Conservation (phyloP, 2,113 vertebrate genomes). For the Equus przewalskii region DNA sequence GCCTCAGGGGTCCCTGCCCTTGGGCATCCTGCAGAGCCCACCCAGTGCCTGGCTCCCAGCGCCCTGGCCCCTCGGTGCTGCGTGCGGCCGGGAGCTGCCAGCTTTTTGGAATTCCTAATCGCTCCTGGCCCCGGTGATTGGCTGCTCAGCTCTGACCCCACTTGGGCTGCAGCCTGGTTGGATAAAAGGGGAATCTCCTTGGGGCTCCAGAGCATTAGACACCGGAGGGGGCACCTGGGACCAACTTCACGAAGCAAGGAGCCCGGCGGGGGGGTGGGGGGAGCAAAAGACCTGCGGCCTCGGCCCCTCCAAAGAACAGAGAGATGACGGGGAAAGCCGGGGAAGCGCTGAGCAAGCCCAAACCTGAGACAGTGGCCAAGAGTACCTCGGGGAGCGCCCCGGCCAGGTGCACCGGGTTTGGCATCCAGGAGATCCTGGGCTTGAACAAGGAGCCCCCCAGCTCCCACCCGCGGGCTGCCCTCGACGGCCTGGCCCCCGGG, state of each 20-base stretch:
- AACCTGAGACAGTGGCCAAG: slow-evolving; percentile 87
- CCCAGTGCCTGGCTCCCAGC: slow-evolving; percentile 37
- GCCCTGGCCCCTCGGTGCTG: slow-evolving; percentile 70
- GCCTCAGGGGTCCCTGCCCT: not conserved
- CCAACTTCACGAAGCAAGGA: slow-evolving; percentile 90
- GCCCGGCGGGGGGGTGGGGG: slow-evolving; percentile 93
- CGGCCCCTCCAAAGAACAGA: slow-evolving; percentile 74
- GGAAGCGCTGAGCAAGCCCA: slow-evolving; percentile 91
- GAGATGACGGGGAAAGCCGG: slow-evolving; percentile 97
- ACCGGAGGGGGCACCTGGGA: slow-evolving; percentile 94
- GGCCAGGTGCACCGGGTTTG: slow-evolving; percentile 96
- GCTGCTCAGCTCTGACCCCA: slow-evolving; percentile 94
- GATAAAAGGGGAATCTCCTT: slow-evolving; percentile 97
- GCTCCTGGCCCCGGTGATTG: slow-evolving; percentile 93
- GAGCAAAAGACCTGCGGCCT: slow-evolving; percentile 86
- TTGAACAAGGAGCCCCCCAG: slow-evolving; percentile 96
- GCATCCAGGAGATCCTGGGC: slow-evolving; percentile 98
- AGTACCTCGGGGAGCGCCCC: slow-evolving; percentile 81
- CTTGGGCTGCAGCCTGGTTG: slow-evolving; percentile 96
- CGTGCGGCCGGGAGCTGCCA: slow-evolving; percentile 80
- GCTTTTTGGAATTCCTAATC: slow-evolving; percentile 94
- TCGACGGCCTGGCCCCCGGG: slow-evolving; percentile 93
- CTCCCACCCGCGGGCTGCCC: slow-evolving; percentile 90
- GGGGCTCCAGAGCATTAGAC: slow-evolving; percentile 92
- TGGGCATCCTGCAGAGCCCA: not conserved